These are phyloP conservation scores for Drosophila mayri DNA, from an alignment of 1,140 invertebrate species.

Conservation along the genomic window DNA sequence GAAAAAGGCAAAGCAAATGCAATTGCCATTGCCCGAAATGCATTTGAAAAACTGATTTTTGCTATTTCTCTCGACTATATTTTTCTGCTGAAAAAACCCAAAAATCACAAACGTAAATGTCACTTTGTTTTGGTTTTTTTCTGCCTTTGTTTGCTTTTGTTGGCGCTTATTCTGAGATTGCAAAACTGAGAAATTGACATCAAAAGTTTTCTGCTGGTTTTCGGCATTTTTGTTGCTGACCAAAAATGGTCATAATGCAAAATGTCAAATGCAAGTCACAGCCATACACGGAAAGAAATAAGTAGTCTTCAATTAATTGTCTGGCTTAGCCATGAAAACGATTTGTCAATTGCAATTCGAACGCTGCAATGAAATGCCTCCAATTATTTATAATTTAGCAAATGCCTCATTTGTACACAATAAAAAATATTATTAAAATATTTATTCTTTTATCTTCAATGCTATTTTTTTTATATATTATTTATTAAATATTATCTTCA, in stretches of 20 bases:
- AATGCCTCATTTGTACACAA: not conserved
- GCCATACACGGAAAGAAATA: conserved; percentile 46
- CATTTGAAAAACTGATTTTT: conserved; percentile 36
- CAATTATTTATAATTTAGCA: conserved; percentile 10
- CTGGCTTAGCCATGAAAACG: conserved; percentile 2
- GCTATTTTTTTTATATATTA: not conserved
- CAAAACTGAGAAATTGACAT: conserved; percentile 58
- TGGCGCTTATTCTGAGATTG: conserved; percentile 70
- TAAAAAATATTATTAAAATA: not conserved
- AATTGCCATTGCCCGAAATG: conserved; percentile 56
- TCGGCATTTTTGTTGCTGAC: conserved; percentile 41
- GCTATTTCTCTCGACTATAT: conserved; percentile 11
- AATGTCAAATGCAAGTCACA: conserved; percentile 69
- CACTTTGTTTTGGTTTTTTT: conserved; percentile 55
- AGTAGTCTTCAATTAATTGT: conserved; percentile 22
- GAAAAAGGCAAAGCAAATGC: conserved; percentile 70
- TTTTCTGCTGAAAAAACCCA: conserved; percentile 13
- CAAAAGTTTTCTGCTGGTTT: conserved; percentile 33
- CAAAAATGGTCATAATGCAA: conserved; percentile 68
- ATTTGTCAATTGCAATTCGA: conserved; percentile 5
- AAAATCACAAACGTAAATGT: conserved; percentile 52
- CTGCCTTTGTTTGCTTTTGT: conserved; percentile 47
- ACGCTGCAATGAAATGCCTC: not conserved
- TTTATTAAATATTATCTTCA: not conserved
- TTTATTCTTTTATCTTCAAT: not conserved